Evolutionary conservation across 2,797 vertebrate genomes (phyloP), one percentile per base, ranked within the genome.

Genomic region (Spinus pinus): DNA sequence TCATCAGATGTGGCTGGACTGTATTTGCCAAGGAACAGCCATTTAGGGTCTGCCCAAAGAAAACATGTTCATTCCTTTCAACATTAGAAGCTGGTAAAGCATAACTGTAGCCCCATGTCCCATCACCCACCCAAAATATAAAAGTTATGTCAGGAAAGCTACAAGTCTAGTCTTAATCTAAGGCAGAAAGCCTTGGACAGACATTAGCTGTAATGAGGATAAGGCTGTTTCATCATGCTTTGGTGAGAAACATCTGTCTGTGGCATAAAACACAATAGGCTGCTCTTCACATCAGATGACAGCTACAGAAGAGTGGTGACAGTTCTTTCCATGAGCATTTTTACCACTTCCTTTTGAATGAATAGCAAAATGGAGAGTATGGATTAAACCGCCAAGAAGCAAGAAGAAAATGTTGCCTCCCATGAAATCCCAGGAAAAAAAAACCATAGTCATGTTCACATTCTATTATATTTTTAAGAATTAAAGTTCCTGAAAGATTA

Each of bases 1-100:
- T 85, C 60, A 95, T 71, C 80, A 65, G 46, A 88, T 92, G 80
- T 1, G 35, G 66, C 61, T 90, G 46, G 73, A 75, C 44, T 67
- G 62, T 47, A 93, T 88, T 82, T 73, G 57, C 88, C 90, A 95
- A 75, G 65, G 82, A 90, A 95, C 95, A 90, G n/a, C 18, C 67
- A 90, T 89, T 95, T 79, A 70, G 37, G 31, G 77, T 90, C 71
- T 94, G 58, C 33, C 62, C 46, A 79, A 93, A 95, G 77, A 88
- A 93, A 96, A 93, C 41, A 73, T 5, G 35, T 10, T 65, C 7
- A 57, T 70, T 74, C 39, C 35, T 67, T 90, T 79, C 77, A 86
- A 65, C 33, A 67, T 33, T 14, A 35, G 44, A 66, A 73, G 31
- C 25, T 84, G 37, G 37, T 50, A 51, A 75, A 79, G 44, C 44